These are phyloP conservation scores for Pogonomyrmex californicus DNA, from an alignment of 1,140 invertebrate genomes.

Conservation along the genomic window DNA sequence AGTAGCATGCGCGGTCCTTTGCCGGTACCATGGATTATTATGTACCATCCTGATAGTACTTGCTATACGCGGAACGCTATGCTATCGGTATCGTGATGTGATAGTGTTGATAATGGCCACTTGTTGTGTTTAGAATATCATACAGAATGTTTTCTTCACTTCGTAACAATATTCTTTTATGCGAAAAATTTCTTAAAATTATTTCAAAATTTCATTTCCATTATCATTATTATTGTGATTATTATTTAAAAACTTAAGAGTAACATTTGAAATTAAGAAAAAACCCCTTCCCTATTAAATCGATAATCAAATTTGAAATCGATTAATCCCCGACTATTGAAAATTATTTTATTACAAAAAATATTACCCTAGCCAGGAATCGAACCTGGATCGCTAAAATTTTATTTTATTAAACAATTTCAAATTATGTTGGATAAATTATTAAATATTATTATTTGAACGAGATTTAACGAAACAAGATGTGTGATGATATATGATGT, in stretches of 20 bases:
- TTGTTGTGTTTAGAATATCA: conserved; percentile 52
- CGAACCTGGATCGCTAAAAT: too few species aligned
- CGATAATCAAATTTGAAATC: too few species aligned
- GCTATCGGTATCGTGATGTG: conserved; percentile 50
- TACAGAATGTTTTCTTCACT: neutral
- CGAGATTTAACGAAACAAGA: neutral
- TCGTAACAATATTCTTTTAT: neutral
- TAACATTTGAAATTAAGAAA: neutral
- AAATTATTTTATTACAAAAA: too few species aligned
- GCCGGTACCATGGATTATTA: conserved; percentile 72
- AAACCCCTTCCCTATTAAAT: too few species aligned
- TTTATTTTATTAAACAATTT: too few species aligned
- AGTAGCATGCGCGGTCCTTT: conserved; percentile 51
- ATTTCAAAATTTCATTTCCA: neutral
- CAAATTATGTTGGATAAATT: neutral
- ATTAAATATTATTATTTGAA: neutral
- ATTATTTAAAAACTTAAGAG: neutral
- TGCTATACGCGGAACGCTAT: conserved; percentile 56
- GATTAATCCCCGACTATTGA: too few species aligned
- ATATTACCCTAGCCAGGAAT: too few species aligned
- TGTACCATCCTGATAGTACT: conserved; percentile 49
- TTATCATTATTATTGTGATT: neutral
- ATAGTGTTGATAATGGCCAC: conserved; percentile 63
- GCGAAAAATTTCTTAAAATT: neutral
- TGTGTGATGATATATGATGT: neutral